Base-by-base conservation (phyloP, 1,140 invertebrate genomes). In the Euborellia annulipes region DNA sequence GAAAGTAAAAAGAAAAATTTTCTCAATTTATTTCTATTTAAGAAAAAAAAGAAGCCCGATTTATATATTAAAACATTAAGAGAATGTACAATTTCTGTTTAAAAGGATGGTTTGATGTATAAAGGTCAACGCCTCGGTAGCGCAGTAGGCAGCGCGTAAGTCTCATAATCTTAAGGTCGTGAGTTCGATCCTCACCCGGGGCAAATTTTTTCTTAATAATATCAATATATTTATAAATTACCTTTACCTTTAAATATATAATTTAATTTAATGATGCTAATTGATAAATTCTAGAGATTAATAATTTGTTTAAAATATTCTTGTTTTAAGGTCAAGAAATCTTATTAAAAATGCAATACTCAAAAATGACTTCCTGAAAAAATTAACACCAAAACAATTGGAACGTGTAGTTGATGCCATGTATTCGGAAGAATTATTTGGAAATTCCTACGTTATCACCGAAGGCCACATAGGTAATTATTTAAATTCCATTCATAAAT, bases 81-180 rank as follows among this genome's bases (percentile, higher is more conserved):
- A n/a, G n/a, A n/a, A n/a, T n/a, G n/a, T n/a, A n/a, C n/a, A n/a
- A n/a, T n/a, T n/a, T n/a, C n/a, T n/a, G n/a, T n/a, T n/a, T n/a
- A n/a, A n/a, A n/a, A n/a, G n/a, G n/a, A n/a, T n/a, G n/a, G n/a
- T n/a, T n/a, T n/a, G n/a, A n/a, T n/a, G n/a, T n/a, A n/a, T n/a
- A n/a, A n/a, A n/a, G n/a, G n/a, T n/a, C n/a, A n/a, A 41, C 41
- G 14, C 41, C 41, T 46, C 27, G 17, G 78, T 85, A 75, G 82
- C 82, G 81, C 82, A 86, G 83, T 82, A 79, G 83, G 84, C 74
- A 87, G 83, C 82, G 83, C 84, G 84, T 85, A 82, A 87, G 84
- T 88, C 84, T 88, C 84, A 88, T 88, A 88, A 87, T 43, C 30
- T 46, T 20, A n/a, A 47, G 32, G 22, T 43, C 36, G 22, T 22